Conservation (phyloP, 2,113 vertebrate species). For the Atherinomorus stipes region DNA sequence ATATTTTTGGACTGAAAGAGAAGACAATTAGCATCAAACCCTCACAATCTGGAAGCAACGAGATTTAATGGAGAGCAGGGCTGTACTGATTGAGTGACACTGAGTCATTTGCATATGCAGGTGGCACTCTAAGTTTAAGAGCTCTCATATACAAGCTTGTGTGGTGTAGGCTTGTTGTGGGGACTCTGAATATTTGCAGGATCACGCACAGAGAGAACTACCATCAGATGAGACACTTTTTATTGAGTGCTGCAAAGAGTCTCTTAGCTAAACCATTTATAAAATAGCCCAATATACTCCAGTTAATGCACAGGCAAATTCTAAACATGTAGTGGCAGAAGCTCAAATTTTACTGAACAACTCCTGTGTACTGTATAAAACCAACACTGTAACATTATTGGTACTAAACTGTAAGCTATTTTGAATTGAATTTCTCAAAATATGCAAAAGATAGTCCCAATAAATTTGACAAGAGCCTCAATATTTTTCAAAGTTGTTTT, state of each 20-base stretch:
- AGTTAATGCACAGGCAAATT: slow-evolving; percentile 39
- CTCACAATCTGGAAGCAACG: slow-evolving; percentile 25
- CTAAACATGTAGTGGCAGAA: slow-evolving; percentile 9
- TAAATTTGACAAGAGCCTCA: background rate
- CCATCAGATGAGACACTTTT: slow-evolving; percentile 36
- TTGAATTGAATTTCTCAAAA: slow-evolving; percentile 17
- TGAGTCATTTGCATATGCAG: slow-evolving; percentile 21
- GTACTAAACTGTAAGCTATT: slow-evolving; percentile 18
- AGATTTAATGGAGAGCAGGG: slow-evolving; percentile 10
- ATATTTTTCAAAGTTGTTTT: background rate
- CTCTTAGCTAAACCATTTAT: slow-evolving; percentile 56
- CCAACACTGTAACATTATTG: slow-evolving; percentile 15
- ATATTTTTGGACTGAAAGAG: slow-evolving; percentile 57
- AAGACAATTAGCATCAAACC: slow-evolving; percentile 56
- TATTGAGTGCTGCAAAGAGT: slow-evolving; percentile 53
- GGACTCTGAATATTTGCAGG: slow-evolving; percentile 1
- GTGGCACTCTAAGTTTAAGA: background rate
- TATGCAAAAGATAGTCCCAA: slow-evolving; percentile 12
- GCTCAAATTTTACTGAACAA: slow-evolving; percentile 13
- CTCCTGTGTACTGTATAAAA: background rate
- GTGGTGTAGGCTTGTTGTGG: background rate
- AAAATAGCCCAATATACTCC: slow-evolving; percentile 54
- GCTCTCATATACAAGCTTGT: background rate
- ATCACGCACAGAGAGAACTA: slow-evolving; percentile 14
- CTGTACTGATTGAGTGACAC: background rate